Conservation (phyloP, 2,113 vertebrate genomes). For the Melanerpes aurifrons region DNA sequence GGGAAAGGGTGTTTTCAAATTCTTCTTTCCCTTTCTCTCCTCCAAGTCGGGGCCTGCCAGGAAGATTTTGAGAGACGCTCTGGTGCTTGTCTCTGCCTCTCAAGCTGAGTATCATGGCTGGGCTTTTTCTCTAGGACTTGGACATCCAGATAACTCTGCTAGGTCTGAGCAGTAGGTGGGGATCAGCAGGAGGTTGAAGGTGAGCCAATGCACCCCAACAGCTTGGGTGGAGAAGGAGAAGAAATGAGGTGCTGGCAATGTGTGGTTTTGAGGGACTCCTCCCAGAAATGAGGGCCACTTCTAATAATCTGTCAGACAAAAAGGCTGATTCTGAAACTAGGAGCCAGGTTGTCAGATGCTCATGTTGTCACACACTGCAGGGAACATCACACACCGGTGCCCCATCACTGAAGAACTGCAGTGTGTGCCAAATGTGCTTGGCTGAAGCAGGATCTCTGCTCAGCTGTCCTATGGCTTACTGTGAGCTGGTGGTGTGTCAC, state of each 20-base stretch:
- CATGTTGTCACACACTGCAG: neutral
- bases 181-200: neutral
- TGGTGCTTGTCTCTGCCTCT: neutral
- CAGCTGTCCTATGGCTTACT: neutral
- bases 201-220: neutral
- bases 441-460: neutral
- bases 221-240: neutral
- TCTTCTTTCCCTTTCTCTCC: conserved; percentile 24
- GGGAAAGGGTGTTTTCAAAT: conserved; percentile 60
- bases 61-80: conserved; percentile 43
- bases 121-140: neutral
- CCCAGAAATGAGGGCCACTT: neutral
- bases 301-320: neutral
- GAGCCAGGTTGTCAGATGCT: neutral
- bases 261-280: neutral
- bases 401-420: neutral
- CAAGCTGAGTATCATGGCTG: neutral
- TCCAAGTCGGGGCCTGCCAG: conserved; percentile 49
- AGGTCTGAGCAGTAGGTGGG: neutral
- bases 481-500: neutral
- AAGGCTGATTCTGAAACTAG: neutral
- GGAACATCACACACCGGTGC: neutral
- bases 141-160: neutral
- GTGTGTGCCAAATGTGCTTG: neutral
- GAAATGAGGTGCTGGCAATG: neutral